phyloP scores from a whole-genome alignment of 2,113 vertebrate species.

The Lota lota region DNA sequence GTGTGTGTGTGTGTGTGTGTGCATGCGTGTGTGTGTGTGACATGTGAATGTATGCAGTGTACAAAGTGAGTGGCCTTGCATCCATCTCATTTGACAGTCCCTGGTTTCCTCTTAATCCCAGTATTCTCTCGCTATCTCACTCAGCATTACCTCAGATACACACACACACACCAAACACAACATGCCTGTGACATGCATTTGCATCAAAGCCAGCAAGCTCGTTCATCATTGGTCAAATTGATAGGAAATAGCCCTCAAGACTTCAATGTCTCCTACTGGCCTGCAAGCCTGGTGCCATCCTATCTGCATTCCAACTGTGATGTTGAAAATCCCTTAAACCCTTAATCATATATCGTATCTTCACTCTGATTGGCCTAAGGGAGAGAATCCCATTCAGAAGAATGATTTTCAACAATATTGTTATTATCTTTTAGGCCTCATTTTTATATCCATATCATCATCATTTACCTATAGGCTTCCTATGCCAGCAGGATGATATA shows the following conservation, averaged over 20 bases:
- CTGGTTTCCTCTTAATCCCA: no score
- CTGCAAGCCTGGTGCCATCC: slow-evolving; percentile 30
- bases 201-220: slow-evolving; percentile 56
- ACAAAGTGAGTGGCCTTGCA: no score
- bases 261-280: slow-evolving; percentile 46
- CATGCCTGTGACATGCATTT: slow-evolving; percentile 50
- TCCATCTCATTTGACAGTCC: no score
- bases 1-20: slow-evolving; percentile 26
- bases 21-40: slow-evolving; percentile 26
- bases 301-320: slow-evolving; percentile 47
- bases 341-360: slow-evolving; percentile 22
- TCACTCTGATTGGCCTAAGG: slow-evolving; percentile 10
- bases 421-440: no score
- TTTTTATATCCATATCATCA: no score
- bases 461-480: no score
- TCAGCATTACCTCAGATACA: slow-evolving; percentile 55
- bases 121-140: no score
- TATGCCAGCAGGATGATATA: no score
- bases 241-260: slow-evolving; percentile 45
- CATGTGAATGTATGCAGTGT: slow-evolving; percentile 19
- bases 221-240: slow-evolving; percentile 50
- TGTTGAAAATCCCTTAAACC: slow-evolving; percentile 18
- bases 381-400: not conserved
- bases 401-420: no score
- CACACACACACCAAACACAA: slow-evolving; percentile 30